These are phyloP conservation scores for Drosophila baimaii DNA, from an alignment of 1,140 invertebrate species.

Conservation along the genomic window DNA sequence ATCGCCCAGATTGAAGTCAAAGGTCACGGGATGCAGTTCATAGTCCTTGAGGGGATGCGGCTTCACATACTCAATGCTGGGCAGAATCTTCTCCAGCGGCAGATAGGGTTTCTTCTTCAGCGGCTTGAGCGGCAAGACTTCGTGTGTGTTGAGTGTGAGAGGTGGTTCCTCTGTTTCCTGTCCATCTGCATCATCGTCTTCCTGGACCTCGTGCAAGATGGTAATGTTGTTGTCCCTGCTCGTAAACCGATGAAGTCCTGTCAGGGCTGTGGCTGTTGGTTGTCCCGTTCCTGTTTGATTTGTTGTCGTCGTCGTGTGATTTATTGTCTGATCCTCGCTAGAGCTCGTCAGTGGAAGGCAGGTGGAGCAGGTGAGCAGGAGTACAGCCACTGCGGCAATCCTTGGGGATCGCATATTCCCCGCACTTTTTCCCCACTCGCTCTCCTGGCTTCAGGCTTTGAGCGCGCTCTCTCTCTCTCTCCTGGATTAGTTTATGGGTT, in stretches of 20 bases:
- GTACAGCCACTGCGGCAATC: slow-evolving; percentile 24
- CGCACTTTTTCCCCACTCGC: not conserved
- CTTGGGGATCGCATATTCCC: slow-evolving; percentile 24
- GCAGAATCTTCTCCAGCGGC: slow-evolving; percentile 68
- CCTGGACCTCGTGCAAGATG: slow-evolving; percentile 71
- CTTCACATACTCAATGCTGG: slow-evolving; percentile 67
- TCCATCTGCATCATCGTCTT: slow-evolving; percentile 9
- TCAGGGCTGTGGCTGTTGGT: not conserved
- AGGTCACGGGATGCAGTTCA: slow-evolving; percentile 78
- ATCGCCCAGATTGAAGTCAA: slow-evolving; percentile 81
- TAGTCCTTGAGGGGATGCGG: slow-evolving; percentile 70
- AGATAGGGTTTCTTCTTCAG: slow-evolving; percentile 76
- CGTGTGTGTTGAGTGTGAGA: slow-evolving; percentile 68
- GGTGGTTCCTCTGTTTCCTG: slow-evolving; percentile 43
- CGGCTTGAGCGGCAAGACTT: slow-evolving; percentile 70
- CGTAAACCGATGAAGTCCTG: slow-evolving; percentile 32
- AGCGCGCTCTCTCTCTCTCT: not conserved
- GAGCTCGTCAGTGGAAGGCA: not conserved
- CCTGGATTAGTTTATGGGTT: no score
- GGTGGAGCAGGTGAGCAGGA: slow-evolving; percentile 28
- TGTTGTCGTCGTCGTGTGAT: not conserved
- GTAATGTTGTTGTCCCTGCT: slow-evolving; percentile 72
- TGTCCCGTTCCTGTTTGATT: not conserved
- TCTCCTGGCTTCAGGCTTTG: not conserved
- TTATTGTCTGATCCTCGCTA: not conserved